Conservation (phyloP, 2,113 vertebrate species). For the Myanophis thanlyinensis region DNA sequence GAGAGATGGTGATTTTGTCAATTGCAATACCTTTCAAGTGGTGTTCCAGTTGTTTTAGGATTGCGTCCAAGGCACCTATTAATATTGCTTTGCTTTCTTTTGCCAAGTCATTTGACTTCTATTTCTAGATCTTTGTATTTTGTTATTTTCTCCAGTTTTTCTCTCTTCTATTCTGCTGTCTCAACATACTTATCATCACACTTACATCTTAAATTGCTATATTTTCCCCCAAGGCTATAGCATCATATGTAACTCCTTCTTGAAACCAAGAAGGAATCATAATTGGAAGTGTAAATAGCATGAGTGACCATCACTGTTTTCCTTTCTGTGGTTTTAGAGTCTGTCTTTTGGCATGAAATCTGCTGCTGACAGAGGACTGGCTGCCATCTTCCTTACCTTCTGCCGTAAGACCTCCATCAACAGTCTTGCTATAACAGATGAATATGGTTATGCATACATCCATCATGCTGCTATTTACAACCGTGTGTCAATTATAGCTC, state of each 20-base stretch:
- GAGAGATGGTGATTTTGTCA: not conserved
- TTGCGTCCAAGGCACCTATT: not conserved
- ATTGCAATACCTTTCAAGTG: not conserved
- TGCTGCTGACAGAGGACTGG: slow-evolving; percentile 72
- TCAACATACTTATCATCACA: not conserved
- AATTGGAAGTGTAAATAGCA: not conserved
- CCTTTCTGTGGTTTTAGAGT: slow-evolving; percentile 57
- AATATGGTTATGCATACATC: slow-evolving; percentile 67
- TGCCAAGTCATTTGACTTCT: not conserved
- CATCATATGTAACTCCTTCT: not conserved
- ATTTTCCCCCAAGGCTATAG: not conserved
- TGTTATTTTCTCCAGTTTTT: not conserved
- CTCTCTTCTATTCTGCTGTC: not conserved
- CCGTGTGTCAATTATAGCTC: slow-evolving; percentile 66
- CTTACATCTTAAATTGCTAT: not conserved
- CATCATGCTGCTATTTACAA: slow-evolving; percentile 75
- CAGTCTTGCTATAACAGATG: slow-evolving; percentile 67
- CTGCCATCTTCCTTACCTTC: slow-evolving; percentile 70
- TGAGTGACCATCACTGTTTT: not conserved
- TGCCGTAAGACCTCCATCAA: slow-evolving; percentile 69
- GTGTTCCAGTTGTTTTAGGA: not conserved
- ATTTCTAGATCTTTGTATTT: not conserved
- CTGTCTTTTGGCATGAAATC: slow-evolving; percentile 69
- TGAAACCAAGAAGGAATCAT: not conserved
- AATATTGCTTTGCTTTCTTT: not conserved